Conservation (phyloP, 2,113 vertebrate genomes). For the Artemisiospiza belli region DNA sequence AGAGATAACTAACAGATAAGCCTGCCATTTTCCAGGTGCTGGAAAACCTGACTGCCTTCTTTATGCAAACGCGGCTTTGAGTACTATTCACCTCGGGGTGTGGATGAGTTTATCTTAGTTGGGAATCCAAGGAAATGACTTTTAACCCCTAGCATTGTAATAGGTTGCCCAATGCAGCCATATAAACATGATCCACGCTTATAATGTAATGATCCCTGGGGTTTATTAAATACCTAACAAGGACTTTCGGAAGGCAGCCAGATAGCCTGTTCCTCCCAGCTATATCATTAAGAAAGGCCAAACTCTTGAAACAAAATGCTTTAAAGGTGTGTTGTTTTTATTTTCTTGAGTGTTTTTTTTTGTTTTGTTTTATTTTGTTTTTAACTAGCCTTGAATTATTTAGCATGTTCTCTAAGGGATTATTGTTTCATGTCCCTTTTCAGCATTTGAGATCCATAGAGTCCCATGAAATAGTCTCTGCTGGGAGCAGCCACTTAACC, state of each 20-base stretch:
- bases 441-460: background rate
- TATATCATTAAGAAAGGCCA: slow-evolving; percentile 13
- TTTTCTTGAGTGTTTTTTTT: background rate
- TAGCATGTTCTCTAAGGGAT: background rate
- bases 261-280: background rate
- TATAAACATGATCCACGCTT: slow-evolving; percentile 34
- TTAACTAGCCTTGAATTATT: background rate
- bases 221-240: slow-evolving; percentile 47
- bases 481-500: background rate
- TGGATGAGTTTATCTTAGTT: slow-evolving; percentile 50
- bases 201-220: background rate
- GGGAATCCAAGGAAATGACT: slow-evolving; percentile 45
- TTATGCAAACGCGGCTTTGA: slow-evolving; percentile 59
- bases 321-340: background rate
- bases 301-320: background rate
- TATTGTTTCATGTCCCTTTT: background rate
- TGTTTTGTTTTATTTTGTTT: background rate
- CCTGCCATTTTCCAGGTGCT: slow-evolving; percentile 54
- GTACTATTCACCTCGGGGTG: slow-evolving; percentile 24
- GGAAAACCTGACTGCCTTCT: slow-evolving; percentile 50
- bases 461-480: background rate
- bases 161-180: slow-evolving; percentile 23
- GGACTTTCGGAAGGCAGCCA: slow-evolving; percentile 22
- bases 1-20: slow-evolving; percentile 61
- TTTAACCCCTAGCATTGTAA: slow-evolving; percentile 32